Percentiles rank a stretch among this genome's conserved stretches.
These are phyloP conservation scores for Drosophila hamatofila DNA, from an alignment of 2,888 invertebrate genomes.

Conservation along the genomic window DNA sequence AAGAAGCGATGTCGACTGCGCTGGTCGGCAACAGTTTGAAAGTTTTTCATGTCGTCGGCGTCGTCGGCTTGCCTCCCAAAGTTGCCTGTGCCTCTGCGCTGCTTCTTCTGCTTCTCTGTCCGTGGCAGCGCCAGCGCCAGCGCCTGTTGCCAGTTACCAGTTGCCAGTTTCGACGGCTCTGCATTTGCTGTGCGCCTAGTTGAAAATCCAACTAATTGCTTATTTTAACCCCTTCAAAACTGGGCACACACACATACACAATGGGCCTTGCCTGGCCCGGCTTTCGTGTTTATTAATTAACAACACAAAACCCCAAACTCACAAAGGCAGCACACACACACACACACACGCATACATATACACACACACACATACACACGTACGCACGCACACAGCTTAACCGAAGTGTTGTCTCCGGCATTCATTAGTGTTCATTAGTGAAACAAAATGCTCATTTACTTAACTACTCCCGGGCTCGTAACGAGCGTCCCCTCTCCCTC, in stretches of 20 bases:
- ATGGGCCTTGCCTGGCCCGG: constrained; percentile 57
- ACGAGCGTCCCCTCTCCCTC: constrained; percentile 46
- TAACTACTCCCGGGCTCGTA: constrained; percentile 75
- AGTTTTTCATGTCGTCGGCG: constrained; percentile 73
- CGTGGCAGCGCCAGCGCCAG: constrained; percentile 42
- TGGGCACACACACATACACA: constrained; percentile 63
- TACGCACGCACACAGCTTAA: constrained; percentile 52
- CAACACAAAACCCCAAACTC: constrained; percentile 79
- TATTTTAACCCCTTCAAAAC: constrained; percentile 84
- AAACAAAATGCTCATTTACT: constrained; percentile 84
- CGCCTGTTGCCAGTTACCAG: constrained; percentile 47
- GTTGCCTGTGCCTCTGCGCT: constrained; percentile 51
- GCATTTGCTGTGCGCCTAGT: constrained; percentile 78
- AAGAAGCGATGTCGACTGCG: constrained; percentile 60
- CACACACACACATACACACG: constrained; percentile 22
- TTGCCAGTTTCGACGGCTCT: constrained; percentile 64
- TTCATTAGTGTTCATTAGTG: constrained; percentile 84
- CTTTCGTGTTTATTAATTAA: constrained; percentile 82
- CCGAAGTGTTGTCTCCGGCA: constrained; percentile 80
- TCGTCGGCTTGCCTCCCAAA: constrained; percentile 59
- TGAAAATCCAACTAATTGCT: constrained; percentile 81
- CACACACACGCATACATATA: constrained; percentile 35
- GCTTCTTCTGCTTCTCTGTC: constrained; percentile 2
- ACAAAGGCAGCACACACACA: constrained; percentile 67
- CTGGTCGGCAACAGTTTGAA: constrained; percentile 74